phyloP scores from a whole-genome alignment of 1,140 invertebrate genomes.

The Drosophila bocqueti region DNA sequence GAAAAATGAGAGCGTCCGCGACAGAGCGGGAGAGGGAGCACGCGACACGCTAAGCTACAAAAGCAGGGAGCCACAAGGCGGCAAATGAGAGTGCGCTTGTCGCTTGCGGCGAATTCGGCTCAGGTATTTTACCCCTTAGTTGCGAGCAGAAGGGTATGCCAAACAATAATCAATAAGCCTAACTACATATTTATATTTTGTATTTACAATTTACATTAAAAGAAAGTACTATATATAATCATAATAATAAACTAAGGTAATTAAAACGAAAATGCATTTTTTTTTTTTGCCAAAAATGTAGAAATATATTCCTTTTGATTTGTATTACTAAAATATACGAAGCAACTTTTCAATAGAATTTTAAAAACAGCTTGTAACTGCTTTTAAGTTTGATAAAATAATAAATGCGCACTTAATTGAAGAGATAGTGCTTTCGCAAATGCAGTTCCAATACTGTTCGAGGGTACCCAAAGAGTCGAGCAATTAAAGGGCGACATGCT shows the following conservation, averaged over 20 bases:
- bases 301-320: too few relatives aligned
- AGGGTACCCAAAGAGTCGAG: not conserved
- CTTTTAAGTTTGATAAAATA: not conserved
- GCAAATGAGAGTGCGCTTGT: slow-evolving; percentile 27
- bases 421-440: not conserved
- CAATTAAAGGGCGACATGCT: not conserved
- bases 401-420: not conserved
- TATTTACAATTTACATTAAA: not conserved
- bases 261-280: too few relatives aligned
- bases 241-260: not conserved
- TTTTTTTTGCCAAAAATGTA: too few relatives aligned
- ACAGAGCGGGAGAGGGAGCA: slow-evolving; percentile 12
- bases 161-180: not conserved
- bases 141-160: not conserved
- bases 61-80: slow-evolving; percentile 39
- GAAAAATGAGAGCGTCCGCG: slow-evolving; percentile 6
- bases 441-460: not conserved
- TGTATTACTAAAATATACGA: too few relatives aligned
- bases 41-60: slow-evolving; percentile 7
- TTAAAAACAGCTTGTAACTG: not conserved
- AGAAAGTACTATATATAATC: not conserved
- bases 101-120: slow-evolving; percentile 41
- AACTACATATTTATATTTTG: not conserved
- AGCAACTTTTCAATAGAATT: not conserved
- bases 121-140: not conserved